Conservation (phyloP, 2,888 invertebrate species). For the Labia minor region DNA sequence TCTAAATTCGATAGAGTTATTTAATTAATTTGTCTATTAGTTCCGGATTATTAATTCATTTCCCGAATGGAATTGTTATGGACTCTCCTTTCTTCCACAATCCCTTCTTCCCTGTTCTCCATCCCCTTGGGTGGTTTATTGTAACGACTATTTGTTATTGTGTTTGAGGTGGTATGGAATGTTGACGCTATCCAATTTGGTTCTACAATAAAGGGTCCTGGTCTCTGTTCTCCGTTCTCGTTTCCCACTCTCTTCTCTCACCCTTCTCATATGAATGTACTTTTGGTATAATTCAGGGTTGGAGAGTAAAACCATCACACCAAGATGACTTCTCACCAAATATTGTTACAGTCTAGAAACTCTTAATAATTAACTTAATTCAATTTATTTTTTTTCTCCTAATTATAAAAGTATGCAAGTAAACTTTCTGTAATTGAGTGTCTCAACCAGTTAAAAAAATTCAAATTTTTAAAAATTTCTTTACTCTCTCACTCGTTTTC, state of each 20-base stretch:
- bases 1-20: not conserved
- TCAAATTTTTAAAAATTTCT: no score
- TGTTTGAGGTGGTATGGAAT: slow-evolving; percentile 4
- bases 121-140: not conserved
- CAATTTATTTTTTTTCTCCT: no score
- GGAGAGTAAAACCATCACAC: no score
- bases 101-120: not conserved
- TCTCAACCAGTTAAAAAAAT: no score
- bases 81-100: no score
- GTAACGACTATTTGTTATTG: not conserved
- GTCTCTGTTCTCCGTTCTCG: not conserved
- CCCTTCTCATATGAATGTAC: not conserved
- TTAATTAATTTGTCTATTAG: slow-evolving; percentile 8
- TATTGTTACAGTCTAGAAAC: no score
- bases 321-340: no score
- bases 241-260: not conserved
- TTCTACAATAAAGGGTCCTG: not conserved
- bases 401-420: no score
- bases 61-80: not conserved
- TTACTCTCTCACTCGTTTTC: no score
- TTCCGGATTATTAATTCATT: not conserved
- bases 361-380: no score
- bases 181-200: not conserved
- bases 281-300: not conserved
- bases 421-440: no score